Percentiles rank a stretch among this genome's conserved stretches.
Evolutionary conservation across 2,888 invertebrate genomes (phyloP).

Genomic region (Actias luna): DNA sequence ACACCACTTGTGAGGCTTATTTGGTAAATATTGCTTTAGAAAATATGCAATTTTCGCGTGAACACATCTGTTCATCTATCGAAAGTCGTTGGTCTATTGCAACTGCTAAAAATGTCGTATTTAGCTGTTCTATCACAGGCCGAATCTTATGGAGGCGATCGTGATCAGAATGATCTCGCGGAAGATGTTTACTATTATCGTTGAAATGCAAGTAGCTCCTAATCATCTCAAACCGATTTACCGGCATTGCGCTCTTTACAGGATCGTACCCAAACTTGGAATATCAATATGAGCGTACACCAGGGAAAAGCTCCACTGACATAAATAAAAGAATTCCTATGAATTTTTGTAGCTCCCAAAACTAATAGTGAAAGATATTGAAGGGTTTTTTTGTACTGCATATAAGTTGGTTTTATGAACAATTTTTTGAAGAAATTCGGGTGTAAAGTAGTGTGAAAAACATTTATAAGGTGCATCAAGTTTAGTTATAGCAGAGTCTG

Average conservation of each 20-base stretch:
- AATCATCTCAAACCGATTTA: conserved; percentile 36
- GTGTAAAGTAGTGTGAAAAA: conserved; percentile 28
- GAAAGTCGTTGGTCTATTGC: conserved; percentile 14
- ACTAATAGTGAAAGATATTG: conserved; percentile 22
- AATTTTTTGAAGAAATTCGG: conserved; percentile 25
- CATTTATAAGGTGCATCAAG: conserved; percentile 28
- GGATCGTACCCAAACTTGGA: conserved; percentile 23
- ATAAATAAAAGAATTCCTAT: conserved; percentile 22
- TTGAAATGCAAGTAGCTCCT: conserved; percentile 21
- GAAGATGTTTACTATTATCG: conserved; percentile 17
- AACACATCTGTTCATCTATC: conserved; percentile 15
- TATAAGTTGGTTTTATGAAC: conserved; percentile 27
- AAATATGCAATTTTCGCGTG: conserved; percentile 18
- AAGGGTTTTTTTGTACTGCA: conserved; percentile 23
- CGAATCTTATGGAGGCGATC: no score
- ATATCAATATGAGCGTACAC: conserved; percentile 24
- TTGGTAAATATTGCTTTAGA: conserved; percentile 32
- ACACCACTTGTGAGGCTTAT: conserved; percentile 41
- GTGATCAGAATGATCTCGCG: no score
- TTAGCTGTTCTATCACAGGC: not conserved
- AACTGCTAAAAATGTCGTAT: conserved; percentile 14
- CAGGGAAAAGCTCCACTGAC: conserved; percentile 20
- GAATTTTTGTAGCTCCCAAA: conserved; percentile 13
- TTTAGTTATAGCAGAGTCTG: conserved; percentile 27
- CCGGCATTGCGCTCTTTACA: conserved; percentile 26